These are phyloP conservation scores for Eufriesea mexicana DNA, from an alignment of 1,140 invertebrate genomes.

Conservation along the genomic window DNA sequence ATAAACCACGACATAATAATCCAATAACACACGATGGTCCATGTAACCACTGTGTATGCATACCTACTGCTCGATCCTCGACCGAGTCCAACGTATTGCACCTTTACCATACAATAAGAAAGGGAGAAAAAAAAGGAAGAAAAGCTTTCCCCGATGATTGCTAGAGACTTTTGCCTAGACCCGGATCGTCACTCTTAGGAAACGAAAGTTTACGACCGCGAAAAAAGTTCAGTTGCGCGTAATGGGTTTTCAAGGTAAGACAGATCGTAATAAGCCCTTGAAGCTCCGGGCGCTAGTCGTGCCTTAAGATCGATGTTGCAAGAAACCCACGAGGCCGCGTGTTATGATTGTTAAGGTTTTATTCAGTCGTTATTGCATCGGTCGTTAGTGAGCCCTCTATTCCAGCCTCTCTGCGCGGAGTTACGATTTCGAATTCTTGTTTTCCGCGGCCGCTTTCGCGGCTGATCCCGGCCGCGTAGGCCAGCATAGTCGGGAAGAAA, in stretches of 20 bases:
- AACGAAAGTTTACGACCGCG: conserved; percentile 62
- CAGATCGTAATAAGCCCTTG: conserved; percentile 65
- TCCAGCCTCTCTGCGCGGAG: not conserved
- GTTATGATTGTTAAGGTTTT: conserved; percentile 58
- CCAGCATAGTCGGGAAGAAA: not conserved
- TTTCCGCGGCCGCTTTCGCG: not conserved
- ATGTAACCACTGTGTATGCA: not conserved
- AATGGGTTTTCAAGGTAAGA: conserved; percentile 66
- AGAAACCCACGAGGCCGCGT: conserved; percentile 53
- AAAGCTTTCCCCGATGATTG: conserved; percentile 33
- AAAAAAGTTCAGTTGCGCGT: conserved; percentile 59
- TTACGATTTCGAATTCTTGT: conserved; percentile 29
- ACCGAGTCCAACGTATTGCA: not conserved
- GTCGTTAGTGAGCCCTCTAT: conserved; percentile 44
- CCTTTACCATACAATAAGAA: not conserved
- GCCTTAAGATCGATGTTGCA: conserved; percentile 63
- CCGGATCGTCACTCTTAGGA: conserved; percentile 44
- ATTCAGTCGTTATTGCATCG: conserved; percentile 56
- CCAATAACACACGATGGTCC: too few relatives aligned
- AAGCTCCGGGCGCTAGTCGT: conserved; percentile 54
- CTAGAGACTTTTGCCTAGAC: not conserved
- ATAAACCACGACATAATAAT: accelerated
- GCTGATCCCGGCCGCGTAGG: not conserved
- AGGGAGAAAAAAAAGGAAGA: not conserved
- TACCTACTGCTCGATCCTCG: not conserved